phyloP scores from a whole-genome alignment of 1,140 invertebrate genomes.

The Papilio dardanus region DNA sequence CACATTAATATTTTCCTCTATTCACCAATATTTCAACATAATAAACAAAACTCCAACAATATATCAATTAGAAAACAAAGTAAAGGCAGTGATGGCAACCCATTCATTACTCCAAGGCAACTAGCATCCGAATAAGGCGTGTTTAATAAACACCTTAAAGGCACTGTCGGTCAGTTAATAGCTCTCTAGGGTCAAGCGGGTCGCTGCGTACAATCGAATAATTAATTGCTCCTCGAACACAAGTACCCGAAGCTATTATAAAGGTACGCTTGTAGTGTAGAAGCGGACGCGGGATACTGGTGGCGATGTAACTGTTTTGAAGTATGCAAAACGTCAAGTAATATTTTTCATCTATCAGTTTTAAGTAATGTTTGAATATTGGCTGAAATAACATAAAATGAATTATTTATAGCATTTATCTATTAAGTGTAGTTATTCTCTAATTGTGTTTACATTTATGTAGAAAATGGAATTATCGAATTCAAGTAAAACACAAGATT shows the following conservation, averaged over 20 bases:
- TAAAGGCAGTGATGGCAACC: constrained; percentile 1
- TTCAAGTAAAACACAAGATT: no score
- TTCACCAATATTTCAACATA: background rate
- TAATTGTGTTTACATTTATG: no score
- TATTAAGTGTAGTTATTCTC: no score
- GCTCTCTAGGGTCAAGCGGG: constrained; percentile 65
- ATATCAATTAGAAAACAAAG: constrained; percentile 3
- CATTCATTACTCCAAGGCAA: constrained; percentile 40
- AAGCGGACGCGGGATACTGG: background rate
- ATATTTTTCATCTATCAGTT: no score
- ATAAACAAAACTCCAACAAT: background rate
- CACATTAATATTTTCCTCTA: background rate
- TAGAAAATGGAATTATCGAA: no score
- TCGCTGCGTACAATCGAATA: constrained; percentile 74
- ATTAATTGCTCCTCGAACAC: constrained; percentile 79
- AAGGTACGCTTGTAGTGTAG: constrained; percentile 32
- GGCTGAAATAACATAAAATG: no score
- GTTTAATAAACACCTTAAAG: constrained; percentile 79
- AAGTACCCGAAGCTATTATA: constrained; percentile 67
- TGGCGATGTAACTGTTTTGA: background rate
- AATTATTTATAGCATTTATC: no score
- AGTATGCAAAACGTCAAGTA: no score
- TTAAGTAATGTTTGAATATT: no score
- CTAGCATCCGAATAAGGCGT: constrained; percentile 61
- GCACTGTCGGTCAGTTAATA: constrained; percentile 77